Evolutionary conservation across 2,888 invertebrate species (phyloP), one percentile per base, ranked within the genome.

Genomic region (Nemurella pictetii): DNA sequence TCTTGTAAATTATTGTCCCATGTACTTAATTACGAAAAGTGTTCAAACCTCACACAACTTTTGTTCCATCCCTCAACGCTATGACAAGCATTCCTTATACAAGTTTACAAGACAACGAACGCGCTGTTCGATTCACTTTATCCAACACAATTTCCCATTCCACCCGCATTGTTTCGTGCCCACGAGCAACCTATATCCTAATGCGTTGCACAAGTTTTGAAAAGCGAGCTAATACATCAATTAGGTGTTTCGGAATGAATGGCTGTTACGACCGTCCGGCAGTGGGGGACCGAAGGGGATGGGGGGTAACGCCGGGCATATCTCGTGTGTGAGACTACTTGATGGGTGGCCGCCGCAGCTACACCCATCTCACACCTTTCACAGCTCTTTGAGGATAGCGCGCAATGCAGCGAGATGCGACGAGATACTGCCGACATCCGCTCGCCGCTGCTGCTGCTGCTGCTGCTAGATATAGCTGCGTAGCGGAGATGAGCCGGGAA

Each of bases 221-320:
- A 75, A 75, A 2, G 30, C 78, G 2, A 78, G 4, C 29, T 78
- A 78, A 78, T 78, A 78, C 78, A 78, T 78, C 78, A 78, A 78
- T 78, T 78, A 78, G 28, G 30, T 30, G 26, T 1, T 7, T 20
- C 20, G 27, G 29, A 78, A 78, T 78, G 2, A 30, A 78, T 30
- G 78, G 28, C 29, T 78, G 30, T 78, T 78, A 78, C 30, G 78
- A 5, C 78, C 15, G 78, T 75, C 26, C 25, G 26, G 5, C n/a
- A 26, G 28, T 75, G n/a, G 75, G 75, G 26, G 73, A 25, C 25
- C n/a, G 73, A 36, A 15, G 36, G 36, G 36, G 36, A 15, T 7
- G 36, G 15, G 36, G 36, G 36, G 36, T 9, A 15, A 15, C 7
- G 36, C 15, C 4, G 26, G 77, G 73, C 25, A 77, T 77, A 9